Percentiles rank a stretch among this genome's conserved stretches.
Evolutionary conservation across 2,888 invertebrate genomes (phyloP).

Genomic region (Blera fallax): DNA sequence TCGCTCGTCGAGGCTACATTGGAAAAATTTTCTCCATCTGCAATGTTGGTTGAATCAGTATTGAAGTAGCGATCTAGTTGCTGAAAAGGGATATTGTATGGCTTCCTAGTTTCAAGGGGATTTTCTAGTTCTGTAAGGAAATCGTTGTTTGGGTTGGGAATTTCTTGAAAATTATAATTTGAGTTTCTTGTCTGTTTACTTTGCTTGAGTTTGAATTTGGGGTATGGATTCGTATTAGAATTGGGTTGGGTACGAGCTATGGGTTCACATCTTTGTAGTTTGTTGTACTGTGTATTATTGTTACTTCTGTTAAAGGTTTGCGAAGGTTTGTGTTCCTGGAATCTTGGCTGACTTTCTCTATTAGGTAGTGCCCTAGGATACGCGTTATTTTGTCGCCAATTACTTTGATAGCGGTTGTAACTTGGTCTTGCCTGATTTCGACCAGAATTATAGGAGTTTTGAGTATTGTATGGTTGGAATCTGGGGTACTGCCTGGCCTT

Average conservation of each 20-base stretch:
- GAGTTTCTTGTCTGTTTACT: background rate
- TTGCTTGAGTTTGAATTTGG: constrained; percentile 11
- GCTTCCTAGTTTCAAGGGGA: too few relatives aligned
- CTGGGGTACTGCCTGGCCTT: background rate
- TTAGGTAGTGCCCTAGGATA: background rate
- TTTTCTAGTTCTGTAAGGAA: too few relatives aligned
- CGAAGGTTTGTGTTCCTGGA: background rate
- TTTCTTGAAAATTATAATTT: constrained; percentile 32
- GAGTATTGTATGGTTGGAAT: too few relatives aligned
- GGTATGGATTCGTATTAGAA: too few relatives aligned
- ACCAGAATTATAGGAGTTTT: background rate
- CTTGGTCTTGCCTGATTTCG: constrained; percentile 3
- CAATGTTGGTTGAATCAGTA: constrained; percentile 3
- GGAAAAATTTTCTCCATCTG: constrained; percentile 1
- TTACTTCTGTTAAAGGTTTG: background rate
- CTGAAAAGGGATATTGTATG: background rate
- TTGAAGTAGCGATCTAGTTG: background rate
- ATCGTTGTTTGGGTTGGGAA: background rate
- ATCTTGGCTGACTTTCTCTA: too few relatives aligned
- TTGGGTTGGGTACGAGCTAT: background rate
- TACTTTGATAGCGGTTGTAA: background rate
- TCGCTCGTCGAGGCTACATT: constrained; percentile 18
- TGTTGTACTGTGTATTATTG: background rate
- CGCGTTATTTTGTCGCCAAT: constrained; percentile 1
- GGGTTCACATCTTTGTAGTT: background rate